phyloP scores from a whole-genome alignment of 2,113 vertebrate genomes.

The Thymallus thymallus region DNA sequence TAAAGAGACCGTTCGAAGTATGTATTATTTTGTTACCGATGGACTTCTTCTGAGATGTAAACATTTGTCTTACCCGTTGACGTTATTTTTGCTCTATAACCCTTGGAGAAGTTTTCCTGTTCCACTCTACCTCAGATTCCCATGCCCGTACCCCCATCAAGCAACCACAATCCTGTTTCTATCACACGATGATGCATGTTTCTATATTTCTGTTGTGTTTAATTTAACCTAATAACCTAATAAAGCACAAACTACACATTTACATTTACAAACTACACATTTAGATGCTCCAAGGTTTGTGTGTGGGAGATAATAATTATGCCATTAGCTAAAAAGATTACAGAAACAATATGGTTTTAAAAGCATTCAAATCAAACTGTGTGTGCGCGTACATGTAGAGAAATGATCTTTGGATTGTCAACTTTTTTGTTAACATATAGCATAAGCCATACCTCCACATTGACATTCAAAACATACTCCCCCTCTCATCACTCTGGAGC shows the following conservation, averaged over 20 bases:
- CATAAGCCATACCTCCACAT: neutral
- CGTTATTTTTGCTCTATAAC: conserved; percentile 48
- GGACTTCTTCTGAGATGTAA: conserved; percentile 53
- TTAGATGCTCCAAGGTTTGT: neutral
- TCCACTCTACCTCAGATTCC: conserved; percentile 74
- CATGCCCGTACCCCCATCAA: conserved; percentile 53
- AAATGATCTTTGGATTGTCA: neutral
- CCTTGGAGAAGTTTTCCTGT: conserved; percentile 49
- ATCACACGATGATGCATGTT: conserved; percentile 72
- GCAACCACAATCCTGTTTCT: conserved; percentile 65
- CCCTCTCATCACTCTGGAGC: conserved; percentile 1
- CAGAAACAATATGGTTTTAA: too few species aligned
- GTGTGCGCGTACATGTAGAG: neutral
- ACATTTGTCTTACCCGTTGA: conserved; percentile 47
- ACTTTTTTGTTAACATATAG: neutral
- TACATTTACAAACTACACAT: conserved; percentile 59
- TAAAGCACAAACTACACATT: conserved; percentile 72
- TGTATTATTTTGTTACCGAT: conserved; percentile 56
- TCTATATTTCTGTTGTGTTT: conserved; percentile 71
- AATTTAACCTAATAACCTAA: conserved; percentile 70
- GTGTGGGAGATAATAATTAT: neutral
- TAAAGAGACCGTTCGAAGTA: conserved; percentile 31
- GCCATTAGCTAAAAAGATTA: too few species aligned
- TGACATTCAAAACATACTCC: neutral
- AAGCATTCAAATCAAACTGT: neutral